Evolutionary conservation across 2,888 invertebrate species (phyloP), one percentile per base, ranked within the genome.

Genomic region (Beris morrisii): DNA sequence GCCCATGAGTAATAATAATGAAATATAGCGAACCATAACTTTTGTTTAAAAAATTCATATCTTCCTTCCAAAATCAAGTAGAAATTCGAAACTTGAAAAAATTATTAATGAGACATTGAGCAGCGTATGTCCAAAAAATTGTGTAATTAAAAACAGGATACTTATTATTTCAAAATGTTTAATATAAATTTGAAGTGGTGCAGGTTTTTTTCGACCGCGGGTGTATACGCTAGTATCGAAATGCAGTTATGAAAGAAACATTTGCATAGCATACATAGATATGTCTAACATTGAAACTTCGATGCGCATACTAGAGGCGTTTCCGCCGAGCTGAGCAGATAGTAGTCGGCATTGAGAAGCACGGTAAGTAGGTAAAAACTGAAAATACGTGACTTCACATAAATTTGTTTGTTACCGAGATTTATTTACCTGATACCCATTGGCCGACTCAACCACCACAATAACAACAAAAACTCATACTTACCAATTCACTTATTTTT

Each of bases 311-410:
- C 43, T 56, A 38, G 15, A 56, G 55, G 55, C 55, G 55, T 56
- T 56, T 38, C 55, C 38, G 9, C 7, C 22, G 43, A 56, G 38
- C 55, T 56, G 3, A 22, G 22, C 13, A 15, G 15, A 13, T n/a
- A 13, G 32, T n/a, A 56, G 32, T n/a, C 5, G n/a, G n/a, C 30
- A 55, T 7, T 31, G 22, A 56, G 22, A 43, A 43, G 11, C 31
- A 7, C 32, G 15, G n/a, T 48, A 61, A 48, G 58, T 46, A 32
- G 46, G 31, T 22, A 50, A 61, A 61, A 61, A 61, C 68, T 65
- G 52, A 43, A 57, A 68, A 65, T 65, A 65, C 68, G 65, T 65
- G 65, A 68, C 68, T 65, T 65, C 61, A 65, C 57, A 68, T 68
- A 68, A 68, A 65, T 68, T 68, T 61, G 48, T 61, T 50, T 50